Evolutionary conservation across 2,797 vertebrate genomes (phyloP).

Genomic region (Crossoptilon crossoptilon): DNA sequence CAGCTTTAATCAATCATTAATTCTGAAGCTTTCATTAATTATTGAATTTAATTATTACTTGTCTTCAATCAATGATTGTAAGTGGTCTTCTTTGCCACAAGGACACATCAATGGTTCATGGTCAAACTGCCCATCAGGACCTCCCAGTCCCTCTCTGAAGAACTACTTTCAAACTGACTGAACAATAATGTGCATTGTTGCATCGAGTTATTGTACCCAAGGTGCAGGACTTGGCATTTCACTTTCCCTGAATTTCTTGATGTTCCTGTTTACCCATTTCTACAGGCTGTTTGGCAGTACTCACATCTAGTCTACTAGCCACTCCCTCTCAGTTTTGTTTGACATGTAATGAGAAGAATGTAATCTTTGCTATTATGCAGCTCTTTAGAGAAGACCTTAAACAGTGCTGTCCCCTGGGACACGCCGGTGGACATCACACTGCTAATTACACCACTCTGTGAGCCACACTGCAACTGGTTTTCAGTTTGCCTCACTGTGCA

Average conservation of each 20-base stretch:
- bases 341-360: not conserved
- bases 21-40: not conserved
- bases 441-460: not conserved
- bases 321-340: not conserved
- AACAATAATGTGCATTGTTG: not conserved
- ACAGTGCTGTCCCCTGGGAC: not conserved
- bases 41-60: not conserved
- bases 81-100: not conserved
- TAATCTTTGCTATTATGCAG: not conserved
- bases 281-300: not conserved
- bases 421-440: not conserved
- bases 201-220: not conserved
- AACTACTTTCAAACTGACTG: not conserved
- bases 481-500: not conserved
- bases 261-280: not conserved
- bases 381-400: not conserved
- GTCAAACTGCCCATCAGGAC: not conserved
- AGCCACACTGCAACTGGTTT: not conserved
- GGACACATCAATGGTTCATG: not conserved
- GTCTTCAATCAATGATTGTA: not conserved
- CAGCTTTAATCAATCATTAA: not conserved
- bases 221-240: not conserved
- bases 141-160: no score
- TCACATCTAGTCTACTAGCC: not conserved
- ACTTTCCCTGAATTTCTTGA: not conserved